phyloP scores from a whole-genome alignment of 2,888 invertebrate genomes.

The Lochmaea capreae region DNA sequence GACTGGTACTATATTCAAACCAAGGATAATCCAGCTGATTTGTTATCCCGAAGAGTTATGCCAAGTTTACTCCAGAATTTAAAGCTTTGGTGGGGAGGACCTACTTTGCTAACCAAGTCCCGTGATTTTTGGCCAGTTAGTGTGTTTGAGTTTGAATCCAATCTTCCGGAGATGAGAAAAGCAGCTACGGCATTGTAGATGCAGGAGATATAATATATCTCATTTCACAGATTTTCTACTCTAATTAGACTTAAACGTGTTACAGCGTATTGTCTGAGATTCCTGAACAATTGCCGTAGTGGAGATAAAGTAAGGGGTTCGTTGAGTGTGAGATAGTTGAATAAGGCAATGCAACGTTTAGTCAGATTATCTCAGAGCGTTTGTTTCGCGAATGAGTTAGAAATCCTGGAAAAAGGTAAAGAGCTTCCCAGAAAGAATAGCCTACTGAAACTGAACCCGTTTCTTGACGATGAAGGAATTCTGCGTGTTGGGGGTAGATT shows the following conservation, averaged over 20 bases:
- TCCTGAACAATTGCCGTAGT: slow-evolving; percentile 5
- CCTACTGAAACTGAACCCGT: background rate
- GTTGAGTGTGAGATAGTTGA: too few relatives aligned
- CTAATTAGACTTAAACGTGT: slow-evolving; percentile 1
- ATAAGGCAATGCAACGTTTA: too few relatives aligned
- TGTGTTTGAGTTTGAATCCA: background rate
- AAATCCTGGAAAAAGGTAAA: too few relatives aligned
- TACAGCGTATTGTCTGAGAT: background rate
- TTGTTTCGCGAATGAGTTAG: too few relatives aligned
- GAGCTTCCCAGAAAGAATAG: background rate
- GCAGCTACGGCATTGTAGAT: background rate
- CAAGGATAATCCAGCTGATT: too few relatives aligned
- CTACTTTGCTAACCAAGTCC: background rate
- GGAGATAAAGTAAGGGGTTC: too few relatives aligned
- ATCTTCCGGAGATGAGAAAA: background rate
- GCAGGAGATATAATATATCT: background rate
- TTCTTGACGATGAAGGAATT: slow-evolving; percentile 4
- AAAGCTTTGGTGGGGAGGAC: background rate
- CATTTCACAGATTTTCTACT: slow-evolving; percentile 10
- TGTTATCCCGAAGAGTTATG: too few relatives aligned
- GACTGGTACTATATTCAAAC: background rate
- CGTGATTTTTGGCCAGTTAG: background rate
- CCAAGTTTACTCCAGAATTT: background rate
- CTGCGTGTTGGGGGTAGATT: background rate
- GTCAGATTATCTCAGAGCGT: too few relatives aligned